Percentiles rank a stretch among this genome's conserved stretches.
Evolutionary conservation across 2,113 vertebrate genomes (phyloP).

Genomic region (Aldabrachelys gigantea): DNA sequence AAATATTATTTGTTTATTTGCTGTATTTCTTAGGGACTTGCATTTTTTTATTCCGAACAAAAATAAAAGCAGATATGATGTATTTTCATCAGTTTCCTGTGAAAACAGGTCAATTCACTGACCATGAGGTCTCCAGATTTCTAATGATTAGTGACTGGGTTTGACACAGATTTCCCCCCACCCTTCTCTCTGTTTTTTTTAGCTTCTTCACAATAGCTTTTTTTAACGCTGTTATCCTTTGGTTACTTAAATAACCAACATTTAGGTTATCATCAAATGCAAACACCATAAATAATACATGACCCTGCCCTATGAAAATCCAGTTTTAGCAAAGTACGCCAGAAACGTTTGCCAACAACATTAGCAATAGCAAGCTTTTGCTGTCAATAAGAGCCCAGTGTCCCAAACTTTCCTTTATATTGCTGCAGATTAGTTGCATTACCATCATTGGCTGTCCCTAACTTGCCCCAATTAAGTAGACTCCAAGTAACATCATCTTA

Average conservation of each 20-base stretch:
- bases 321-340: not conserved
- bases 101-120: constrained; percentile 1
- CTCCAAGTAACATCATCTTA: not conserved
- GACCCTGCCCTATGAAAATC: not conserved
- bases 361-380: not conserved
- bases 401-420: not conserved
- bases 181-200: constrained; percentile 4
- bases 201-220: not conserved
- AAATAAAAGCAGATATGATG: not conserved
- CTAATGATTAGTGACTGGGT: not conserved
- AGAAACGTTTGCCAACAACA: not conserved
- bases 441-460: not conserved
- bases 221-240: not conserved
- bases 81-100: not conserved
- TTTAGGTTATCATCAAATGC: not conserved
- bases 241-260: not conserved
- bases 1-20: constrained; percentile 8
- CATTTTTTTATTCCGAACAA: not conserved
- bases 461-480: not conserved
- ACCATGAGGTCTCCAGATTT: not conserved
- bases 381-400: not conserved
- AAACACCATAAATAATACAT: not conserved
- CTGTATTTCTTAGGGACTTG: not conserved
- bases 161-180: not conserved
- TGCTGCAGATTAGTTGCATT: not conserved